Evolutionary conservation across 2,113 vertebrate species (phyloP).

Genomic region (Polypterus bichir): DNA sequence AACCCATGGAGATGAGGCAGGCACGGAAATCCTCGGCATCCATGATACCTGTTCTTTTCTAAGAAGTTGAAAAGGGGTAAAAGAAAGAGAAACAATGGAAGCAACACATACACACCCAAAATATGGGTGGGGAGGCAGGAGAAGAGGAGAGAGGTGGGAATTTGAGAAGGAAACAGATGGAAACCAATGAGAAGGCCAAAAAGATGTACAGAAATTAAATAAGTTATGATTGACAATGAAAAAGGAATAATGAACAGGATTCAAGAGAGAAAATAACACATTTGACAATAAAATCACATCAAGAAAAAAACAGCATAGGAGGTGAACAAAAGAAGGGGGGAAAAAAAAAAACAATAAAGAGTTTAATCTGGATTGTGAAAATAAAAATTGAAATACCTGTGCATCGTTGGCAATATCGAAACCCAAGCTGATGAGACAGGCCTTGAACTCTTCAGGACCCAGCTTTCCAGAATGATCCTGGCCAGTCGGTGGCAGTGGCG

Average conservation of each 20-base stretch:
- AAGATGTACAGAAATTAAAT: constrained; percentile 5
- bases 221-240: constrained; percentile 21
- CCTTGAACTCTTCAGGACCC: constrained; percentile 98
- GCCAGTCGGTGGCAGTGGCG: constrained; percentile 25
- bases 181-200: constrained; percentile 8
- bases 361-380: constrained; percentile 33
- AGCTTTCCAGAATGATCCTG: constrained; percentile 98
- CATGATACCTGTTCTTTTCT: constrained; percentile 99
- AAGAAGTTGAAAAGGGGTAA: constrained; percentile 35
- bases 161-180: neutral
- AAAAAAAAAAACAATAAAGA: neutral
- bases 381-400: constrained; percentile 73
- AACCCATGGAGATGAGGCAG: constrained; percentile 99
- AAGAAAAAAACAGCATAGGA: constrained; percentile 27
- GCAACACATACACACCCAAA: constrained; percentile 1
- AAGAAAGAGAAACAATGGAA: constrained; percentile 1
- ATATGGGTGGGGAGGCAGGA: neutral
- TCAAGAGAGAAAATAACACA: constrained; percentile 28
- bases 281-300: constrained; percentile 19
- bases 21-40: constrained; percentile 97
- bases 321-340: constrained; percentile 14
- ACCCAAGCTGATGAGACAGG: constrained; percentile 99
- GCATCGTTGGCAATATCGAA: constrained; percentile 99
- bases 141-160: neutral
- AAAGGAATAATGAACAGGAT: constrained; percentile 32